Evolutionary conservation across 2,113 vertebrate genomes (phyloP), one percentile per base, ranked within the genome.

Genomic region (Kryptolebias marmoratus): DNA sequence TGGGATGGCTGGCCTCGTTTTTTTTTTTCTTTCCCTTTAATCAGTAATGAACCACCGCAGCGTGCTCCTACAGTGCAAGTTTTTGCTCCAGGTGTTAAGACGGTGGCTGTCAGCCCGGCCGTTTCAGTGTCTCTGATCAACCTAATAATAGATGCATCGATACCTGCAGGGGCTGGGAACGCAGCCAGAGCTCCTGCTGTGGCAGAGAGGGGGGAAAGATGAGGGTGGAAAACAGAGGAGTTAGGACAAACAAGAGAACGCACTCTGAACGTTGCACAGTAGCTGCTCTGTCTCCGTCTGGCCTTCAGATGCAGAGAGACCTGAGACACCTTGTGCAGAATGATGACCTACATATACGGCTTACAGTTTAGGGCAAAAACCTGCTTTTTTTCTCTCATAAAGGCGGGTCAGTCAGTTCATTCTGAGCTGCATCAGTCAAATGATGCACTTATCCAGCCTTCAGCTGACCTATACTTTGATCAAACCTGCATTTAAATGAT

Each of bases 81-180:
- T 22, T 44, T 59, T 68, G 74, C 77, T 85, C 62, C 57, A 77
- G 79, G 70, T 71, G 71, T 63, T 39, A 65, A 77, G 85, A 75
- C 71, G 68, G 56, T 88, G 67, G 77, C 73, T 78, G 82, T 81
- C 75, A 53, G 52, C 78, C 66, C 30, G 10, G 77, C 70, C 13
- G 31, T 80, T 79, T 87, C 82, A 79, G 68, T 83, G 85, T 84
- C 83, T 90, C 76, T 68, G 74, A 91, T 90, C 72, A 58, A 61
- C 63, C 87, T 92, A 91, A 90, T 92, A 93, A 92, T 91, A 93
- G 88, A 83, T 71, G 68, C 76, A 90, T 91, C 89, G 61, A 90
- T 93, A 89, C 81, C 86, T 87, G 83, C 81, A 86, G 82, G 76
- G 71, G 47, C 64, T n/a, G 32, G 85, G 73, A 76, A 59, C 28